Evolutionary conservation across 2,797 vertebrate genomes (phyloP).

Genomic region (Typhlichthys subterraneus): DNA sequence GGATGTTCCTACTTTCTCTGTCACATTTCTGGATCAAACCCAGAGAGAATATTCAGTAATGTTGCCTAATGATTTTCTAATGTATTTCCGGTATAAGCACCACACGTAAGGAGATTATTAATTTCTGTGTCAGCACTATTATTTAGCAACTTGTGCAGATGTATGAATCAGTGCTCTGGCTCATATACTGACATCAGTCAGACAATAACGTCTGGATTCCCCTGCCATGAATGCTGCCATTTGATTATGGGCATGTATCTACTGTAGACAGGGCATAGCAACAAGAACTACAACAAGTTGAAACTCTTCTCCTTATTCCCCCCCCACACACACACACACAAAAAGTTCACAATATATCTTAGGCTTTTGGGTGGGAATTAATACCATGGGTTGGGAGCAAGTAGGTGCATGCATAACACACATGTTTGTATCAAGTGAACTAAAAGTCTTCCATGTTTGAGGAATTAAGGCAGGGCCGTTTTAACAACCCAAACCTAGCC

Average conservation of each 20-base stretch:
- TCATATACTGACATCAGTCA: background rate
- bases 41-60: no score
- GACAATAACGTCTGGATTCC: no score
- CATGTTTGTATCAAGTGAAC: constrained; percentile 11
- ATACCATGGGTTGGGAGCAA: constrained; percentile 17
- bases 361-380: constrained; percentile 10
- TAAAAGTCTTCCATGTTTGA: constrained; percentile 20
- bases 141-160: constrained; percentile 26
- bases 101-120: no score
- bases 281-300: constrained; percentile 41
- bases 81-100: no score
- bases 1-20: no score
- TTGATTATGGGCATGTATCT: background rate
- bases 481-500: constrained; percentile 11
- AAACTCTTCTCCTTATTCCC: constrained; percentile 14
- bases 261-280: background rate
- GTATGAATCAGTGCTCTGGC: constrained; percentile 4
- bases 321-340: no score
- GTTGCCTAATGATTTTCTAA: no score
- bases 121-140: constrained; percentile 12
- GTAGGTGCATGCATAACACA: constrained; percentile 48
- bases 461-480: constrained; percentile 25
- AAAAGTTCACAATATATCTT: no score
- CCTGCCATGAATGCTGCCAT: background rate
- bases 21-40: no score